These are phyloP conservation scores for Panulirus ornatus DNA, from an alignment of 1,140 invertebrate genomes.

Conservation along the genomic window DNA sequence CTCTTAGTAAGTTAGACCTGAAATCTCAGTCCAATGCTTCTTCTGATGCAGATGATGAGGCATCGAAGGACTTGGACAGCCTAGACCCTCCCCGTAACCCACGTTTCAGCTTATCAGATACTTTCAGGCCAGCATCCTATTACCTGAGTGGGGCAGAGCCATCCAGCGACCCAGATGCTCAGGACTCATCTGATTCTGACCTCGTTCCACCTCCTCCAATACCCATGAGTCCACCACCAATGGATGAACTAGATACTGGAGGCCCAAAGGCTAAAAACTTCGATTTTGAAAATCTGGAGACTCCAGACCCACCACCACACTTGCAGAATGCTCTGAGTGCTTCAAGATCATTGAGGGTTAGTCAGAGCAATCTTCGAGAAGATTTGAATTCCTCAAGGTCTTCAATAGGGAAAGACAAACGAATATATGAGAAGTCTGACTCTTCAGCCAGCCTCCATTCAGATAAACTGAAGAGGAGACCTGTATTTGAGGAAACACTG, in stretches of 20 bases:
- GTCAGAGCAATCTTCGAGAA: constrained; percentile 57
- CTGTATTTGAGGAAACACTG: constrained; percentile 70
- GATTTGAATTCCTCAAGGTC: constrained; percentile 55
- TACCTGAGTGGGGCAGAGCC: constrained; percentile 83
- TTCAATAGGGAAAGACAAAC: constrained; percentile 54
- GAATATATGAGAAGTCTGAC: constrained; percentile 61
- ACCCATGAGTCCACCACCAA: constrained; percentile 86
- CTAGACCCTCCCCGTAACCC: constrained; percentile 84
- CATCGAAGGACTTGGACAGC: constrained; percentile 86
- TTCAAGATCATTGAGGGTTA: constrained; percentile 69
- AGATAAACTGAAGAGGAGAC: constrained; percentile 71
- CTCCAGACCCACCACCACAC: constrained; percentile 70
- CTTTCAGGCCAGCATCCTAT: constrained; percentile 91
- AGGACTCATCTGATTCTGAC: constrained; percentile 90
- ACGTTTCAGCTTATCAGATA: constrained; percentile 90
- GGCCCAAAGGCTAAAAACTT: constrained; percentile 68
- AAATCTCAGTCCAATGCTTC: constrained; percentile 76
- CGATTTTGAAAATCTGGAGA: constrained; percentile 71
- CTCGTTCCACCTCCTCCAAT: constrained; percentile 89
- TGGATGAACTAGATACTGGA: constrained; percentile 77
- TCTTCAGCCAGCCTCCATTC: constrained; percentile 49
- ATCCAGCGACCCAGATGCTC: constrained; percentile 78
- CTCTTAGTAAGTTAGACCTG: constrained; percentile 53
- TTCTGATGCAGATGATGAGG: constrained; percentile 91
- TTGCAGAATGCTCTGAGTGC: constrained; percentile 71